Conservation (phyloP, 2,797 vertebrate genomes). For the Phataginus tetradactyla region DNA sequence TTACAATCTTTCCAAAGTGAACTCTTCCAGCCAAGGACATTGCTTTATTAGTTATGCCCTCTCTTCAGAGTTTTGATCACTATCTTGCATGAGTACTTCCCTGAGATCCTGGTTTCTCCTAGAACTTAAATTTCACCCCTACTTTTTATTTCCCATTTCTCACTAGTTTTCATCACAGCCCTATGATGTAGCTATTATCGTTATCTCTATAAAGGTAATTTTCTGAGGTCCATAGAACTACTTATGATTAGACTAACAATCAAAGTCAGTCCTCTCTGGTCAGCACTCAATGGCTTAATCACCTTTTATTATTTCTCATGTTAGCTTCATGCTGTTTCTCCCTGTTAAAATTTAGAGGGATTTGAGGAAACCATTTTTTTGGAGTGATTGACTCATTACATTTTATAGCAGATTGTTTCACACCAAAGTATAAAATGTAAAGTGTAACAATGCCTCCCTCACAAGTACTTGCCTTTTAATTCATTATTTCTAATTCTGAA, state of each 20-base stretch:
- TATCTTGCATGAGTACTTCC: not conserved
- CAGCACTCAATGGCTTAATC: not conserved
- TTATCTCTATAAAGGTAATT: not conserved
- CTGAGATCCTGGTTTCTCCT: not conserved
- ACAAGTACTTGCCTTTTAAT: conserved; percentile 38
- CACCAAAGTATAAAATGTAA: not conserved
- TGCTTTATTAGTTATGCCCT: not conserved
- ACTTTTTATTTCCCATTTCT: not conserved
- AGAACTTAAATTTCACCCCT: not conserved
- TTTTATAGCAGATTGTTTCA: conserved; percentile 49
- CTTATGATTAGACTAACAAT: not conserved
- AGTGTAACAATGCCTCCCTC: not conserved
- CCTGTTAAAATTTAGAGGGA: not conserved
- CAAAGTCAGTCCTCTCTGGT: not conserved
- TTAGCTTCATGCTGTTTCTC: not conserved
- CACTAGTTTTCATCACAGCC: not conserved
- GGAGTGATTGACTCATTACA: not conserved
- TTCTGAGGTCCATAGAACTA: not conserved
- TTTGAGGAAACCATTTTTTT: not conserved
- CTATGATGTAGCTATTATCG: not conserved
- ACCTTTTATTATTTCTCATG: not conserved
- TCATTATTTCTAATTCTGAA: conserved; percentile 50
- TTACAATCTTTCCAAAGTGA: not conserved
- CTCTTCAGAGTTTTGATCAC: not conserved
- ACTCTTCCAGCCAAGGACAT: not conserved